These are phyloP conservation scores for Platerodrilus igneus DNA, from an alignment of 2,888 invertebrate genomes.

Conservation along the genomic window DNA sequence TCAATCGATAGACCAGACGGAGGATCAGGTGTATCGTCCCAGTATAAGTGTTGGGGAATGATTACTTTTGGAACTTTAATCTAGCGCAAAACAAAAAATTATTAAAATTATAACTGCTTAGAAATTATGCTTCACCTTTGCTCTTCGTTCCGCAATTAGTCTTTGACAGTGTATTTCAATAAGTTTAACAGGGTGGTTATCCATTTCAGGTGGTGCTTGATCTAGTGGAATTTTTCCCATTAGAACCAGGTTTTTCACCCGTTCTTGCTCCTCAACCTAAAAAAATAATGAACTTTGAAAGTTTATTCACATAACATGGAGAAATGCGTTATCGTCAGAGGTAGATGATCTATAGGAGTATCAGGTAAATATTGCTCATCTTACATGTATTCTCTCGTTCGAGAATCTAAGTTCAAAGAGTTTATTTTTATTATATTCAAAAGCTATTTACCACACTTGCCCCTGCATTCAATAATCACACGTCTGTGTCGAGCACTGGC, in stretches of 20 bases:
- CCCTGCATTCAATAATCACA: no score
- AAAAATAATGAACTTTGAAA: conserved; percentile 1
- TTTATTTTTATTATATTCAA: no score
- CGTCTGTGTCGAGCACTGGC: no score
- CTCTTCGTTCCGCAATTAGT: conserved; percentile 50
- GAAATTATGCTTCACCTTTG: no score
- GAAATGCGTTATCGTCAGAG: no score
- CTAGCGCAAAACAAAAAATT: conserved; percentile 31
- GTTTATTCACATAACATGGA: no score
- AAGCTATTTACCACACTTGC: no score
- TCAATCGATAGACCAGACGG: conserved; percentile 49
- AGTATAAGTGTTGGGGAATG: conserved; percentile 44
- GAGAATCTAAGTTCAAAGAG: no score
- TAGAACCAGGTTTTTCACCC: conserved; percentile 64
- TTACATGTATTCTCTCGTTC: no score
- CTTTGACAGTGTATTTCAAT: conserved; percentile 53
- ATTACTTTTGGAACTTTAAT: conserved; percentile 42
- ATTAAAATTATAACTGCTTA: no score
- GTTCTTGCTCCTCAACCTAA: conserved; percentile 58
- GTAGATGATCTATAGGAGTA: no score
- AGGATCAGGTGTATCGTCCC: conserved; percentile 45
- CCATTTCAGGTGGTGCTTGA: conserved; percentile 62
- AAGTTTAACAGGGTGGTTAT: conserved; percentile 64
- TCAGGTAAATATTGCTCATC: no score
- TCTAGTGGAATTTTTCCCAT: conserved; percentile 62